Evolutionary conservation across 2,113 vertebrate species (phyloP).

Genomic region (Uropsilus gracilis): DNA sequence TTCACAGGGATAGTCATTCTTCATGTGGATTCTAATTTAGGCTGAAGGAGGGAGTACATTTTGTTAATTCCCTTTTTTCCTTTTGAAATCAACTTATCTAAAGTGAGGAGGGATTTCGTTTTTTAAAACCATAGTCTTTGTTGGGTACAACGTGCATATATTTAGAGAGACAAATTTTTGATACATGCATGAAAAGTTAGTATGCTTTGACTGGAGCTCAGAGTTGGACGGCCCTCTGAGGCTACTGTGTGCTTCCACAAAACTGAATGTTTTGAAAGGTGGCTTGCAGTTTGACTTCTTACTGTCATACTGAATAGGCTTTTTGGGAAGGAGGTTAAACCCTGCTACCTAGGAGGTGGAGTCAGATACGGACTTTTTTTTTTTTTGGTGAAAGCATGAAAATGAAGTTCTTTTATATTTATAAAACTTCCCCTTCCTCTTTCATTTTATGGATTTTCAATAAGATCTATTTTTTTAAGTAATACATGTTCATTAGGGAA

Average conservation of each 20-base stretch:
- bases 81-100: neutral
- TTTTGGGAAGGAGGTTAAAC: neutral
- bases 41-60: neutral
- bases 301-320: neutral
- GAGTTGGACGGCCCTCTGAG: no score
- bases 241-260: neutral
- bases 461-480: neutral
- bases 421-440: neutral
- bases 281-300: constrained; percentile 4
- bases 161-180: constrained; percentile 9
- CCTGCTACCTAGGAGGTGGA: neutral
- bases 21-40: neutral
- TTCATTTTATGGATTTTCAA: neutral
- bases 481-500: neutral
- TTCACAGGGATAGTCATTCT: neutral
- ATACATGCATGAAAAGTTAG: neutral
- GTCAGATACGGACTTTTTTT: neutral
- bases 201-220: neutral
- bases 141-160: neutral
- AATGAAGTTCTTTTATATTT: neutral
- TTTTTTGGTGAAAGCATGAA: neutral
- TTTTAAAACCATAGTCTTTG: neutral
- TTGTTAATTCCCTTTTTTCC: neutral
- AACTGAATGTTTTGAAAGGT: neutral
- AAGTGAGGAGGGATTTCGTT: neutral